Percentiles rank a stretch among this genome's conserved stretches.
phyloP scores from a whole-genome alignment of 2,888 invertebrate species.

The Diabrotica balteata region DNA sequence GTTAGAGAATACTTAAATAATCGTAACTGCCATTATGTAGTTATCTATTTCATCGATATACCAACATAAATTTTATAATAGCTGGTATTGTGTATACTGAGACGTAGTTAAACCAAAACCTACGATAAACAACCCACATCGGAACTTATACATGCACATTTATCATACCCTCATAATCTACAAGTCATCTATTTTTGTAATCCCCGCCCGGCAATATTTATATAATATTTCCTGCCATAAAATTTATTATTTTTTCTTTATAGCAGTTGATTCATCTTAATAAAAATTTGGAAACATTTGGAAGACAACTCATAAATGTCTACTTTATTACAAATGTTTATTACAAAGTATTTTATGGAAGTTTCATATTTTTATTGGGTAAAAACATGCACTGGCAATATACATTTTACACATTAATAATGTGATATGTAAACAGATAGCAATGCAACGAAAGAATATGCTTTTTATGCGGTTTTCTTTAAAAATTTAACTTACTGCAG shows the following conservation, averaged over 20 bases:
- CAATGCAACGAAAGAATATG: too few relatives aligned
- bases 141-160: slow-evolving; percentile 1
- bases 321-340: not conserved
- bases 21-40: too few relatives aligned
- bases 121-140: slow-evolving; percentile 8
- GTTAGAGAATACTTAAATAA: too few relatives aligned
- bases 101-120: not conserved
- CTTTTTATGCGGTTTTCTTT: too few relatives aligned
- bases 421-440: too few relatives aligned
- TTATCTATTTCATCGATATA: too few relatives aligned
- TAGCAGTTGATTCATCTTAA: not conserved
- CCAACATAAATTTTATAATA: too few relatives aligned
- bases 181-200: not conserved
- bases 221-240: slow-evolving; percentile 10
- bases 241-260: slow-evolving; percentile 11
- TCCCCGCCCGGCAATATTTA: not conserved
- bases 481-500: too few relatives aligned
- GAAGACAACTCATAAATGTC: not conserved
- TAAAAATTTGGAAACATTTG: slow-evolving; percentile 4
- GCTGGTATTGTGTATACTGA: too few relatives aligned
- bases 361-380: too few relatives aligned
- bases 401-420: too few relatives aligned
- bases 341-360: not conserved
- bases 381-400: too few relatives aligned
- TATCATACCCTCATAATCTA: slow-evolving; percentile 10